These are phyloP conservation scores for Drosophila stalkeri DNA, from an alignment of 2,888 invertebrate genomes.

Conservation along the genomic window DNA sequence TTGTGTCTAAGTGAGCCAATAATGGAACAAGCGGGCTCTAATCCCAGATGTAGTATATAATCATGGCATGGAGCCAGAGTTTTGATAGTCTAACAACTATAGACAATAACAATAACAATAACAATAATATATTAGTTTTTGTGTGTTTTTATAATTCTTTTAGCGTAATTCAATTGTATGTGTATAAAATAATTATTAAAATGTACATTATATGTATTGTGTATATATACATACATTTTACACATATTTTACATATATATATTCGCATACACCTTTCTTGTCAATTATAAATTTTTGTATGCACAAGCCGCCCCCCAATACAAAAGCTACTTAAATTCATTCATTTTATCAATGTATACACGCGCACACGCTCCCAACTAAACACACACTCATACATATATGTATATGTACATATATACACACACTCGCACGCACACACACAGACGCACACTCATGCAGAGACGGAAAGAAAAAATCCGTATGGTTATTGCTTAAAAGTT, in stretches of 20 bases:
- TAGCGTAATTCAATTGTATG: background rate
- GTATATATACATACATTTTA: background rate
- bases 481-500: constrained; percentile 78
- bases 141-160: constrained; percentile 2
- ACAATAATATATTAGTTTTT: background rate
- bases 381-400: constrained; percentile 5
- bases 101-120: constrained; percentile 1
- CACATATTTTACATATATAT: background rate
- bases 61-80: background rate
- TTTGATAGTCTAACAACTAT: background rate
- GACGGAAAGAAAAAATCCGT: constrained; percentile 50
- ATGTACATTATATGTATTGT: background rate
- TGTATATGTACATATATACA: constrained; percentile 18
- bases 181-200: background rate
- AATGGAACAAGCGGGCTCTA: constrained; percentile 6
- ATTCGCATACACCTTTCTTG: constrained; percentile 16
- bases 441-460: constrained; percentile 27
- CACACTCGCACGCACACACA: constrained; percentile 19
- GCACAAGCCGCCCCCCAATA: constrained; percentile 27
- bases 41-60: constrained; percentile 2
- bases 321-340: constrained; percentile 34
- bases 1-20: constrained; percentile 2
- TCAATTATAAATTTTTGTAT: constrained; percentile 32
- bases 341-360: constrained; percentile 30
- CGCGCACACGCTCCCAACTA: background rate